phyloP scores from a whole-genome alignment of 2,888 invertebrate species.

The Caenorhabditis macrosperma region DNA sequence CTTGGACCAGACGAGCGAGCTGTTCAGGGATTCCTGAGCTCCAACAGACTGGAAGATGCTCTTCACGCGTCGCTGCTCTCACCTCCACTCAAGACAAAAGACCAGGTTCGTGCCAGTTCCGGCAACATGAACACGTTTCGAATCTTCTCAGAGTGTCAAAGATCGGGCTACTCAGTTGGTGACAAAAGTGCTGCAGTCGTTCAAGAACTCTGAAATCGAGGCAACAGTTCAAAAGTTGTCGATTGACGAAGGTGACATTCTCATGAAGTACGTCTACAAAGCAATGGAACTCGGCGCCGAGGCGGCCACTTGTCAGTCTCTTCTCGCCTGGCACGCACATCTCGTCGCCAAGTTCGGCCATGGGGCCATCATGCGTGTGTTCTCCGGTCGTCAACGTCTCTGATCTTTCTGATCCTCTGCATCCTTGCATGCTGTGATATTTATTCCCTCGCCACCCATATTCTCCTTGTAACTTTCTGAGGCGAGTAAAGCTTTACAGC shows the following conservation, averaged over 20 bases:
- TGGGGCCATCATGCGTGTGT: conserved; percentile 75
- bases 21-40: conserved; percentile 56
- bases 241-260: conserved; percentile 74
- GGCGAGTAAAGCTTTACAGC: conserved; percentile 25
- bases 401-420: conserved; percentile 30
- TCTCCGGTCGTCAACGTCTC: conserved; percentile 67
- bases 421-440: conserved; percentile 13
- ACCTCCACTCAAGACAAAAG: conserved; percentile 74
- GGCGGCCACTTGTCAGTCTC: conserved; percentile 68
- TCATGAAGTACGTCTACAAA: conserved; percentile 78
- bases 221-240: conserved; percentile 63
- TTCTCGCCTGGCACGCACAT: conserved; percentile 77
- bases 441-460: neutral
- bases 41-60: conserved; percentile 72
- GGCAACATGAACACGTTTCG: neutral
- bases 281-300: conserved; percentile 75
- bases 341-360: conserved; percentile 73
- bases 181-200: conserved; percentile 71
- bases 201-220: conserved; percentile 75
- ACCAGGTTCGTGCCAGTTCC: conserved; percentile 75
- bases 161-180: conserved; percentile 70
- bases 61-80: conserved; percentile 72
- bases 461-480: conserved; percentile 8
- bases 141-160: conserved; percentile 62
- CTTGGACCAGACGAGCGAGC: conserved; percentile 67